Evolutionary conservation across 2,113 vertebrate genomes (phyloP).

Genomic region (Crotalus horridus): DNA sequence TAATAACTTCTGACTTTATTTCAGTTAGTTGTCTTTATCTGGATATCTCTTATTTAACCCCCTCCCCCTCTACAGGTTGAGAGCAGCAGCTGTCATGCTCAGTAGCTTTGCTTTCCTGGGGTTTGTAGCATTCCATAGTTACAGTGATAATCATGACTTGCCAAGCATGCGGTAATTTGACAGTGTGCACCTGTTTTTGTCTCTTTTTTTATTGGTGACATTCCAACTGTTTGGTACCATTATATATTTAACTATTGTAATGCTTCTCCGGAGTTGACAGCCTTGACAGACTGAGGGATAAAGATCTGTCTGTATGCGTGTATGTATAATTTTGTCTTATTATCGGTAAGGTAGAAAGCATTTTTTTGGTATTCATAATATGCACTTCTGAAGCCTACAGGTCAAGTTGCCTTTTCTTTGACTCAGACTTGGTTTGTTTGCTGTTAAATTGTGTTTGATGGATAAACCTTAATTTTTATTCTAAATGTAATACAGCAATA

Average conservation of each 20-base stretch:
- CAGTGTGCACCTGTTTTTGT: slow-evolving; percentile 63
- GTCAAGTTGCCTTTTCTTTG: slow-evolving; percentile 32
- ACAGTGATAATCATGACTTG: slow-evolving; percentile 59
- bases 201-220: slow-evolving; percentile 37
- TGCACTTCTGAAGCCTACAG: slow-evolving; percentile 23
- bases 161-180: slow-evolving; percentile 58
- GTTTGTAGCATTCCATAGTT: slow-evolving; percentile 57
- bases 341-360: slow-evolving; percentile 15
- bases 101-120: slow-evolving; percentile 49
- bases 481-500: not conserved
- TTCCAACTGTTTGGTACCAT: slow-evolving; percentile 27
- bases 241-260: slow-evolving; percentile 40
- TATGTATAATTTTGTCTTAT: not conserved
- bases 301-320: slow-evolving; percentile 1
- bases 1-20: slow-evolving; percentile 22
- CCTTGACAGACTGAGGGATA: slow-evolving; percentile 28
- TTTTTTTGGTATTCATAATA: not conserved
- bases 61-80: not conserved
- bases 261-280: slow-evolving; percentile 11
- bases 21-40: slow-evolving; percentile 39
- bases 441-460: slow-evolving; percentile 19
- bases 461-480: slow-evolving; percentile 19
- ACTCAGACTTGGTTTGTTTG: slow-evolving; percentile 27
- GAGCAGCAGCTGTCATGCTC: slow-evolving; percentile 50
- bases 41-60: slow-evolving; percentile 7